phyloP scores from a whole-genome alignment of 2,797 vertebrate genomes.

The Melopsittacus undulatus region DNA sequence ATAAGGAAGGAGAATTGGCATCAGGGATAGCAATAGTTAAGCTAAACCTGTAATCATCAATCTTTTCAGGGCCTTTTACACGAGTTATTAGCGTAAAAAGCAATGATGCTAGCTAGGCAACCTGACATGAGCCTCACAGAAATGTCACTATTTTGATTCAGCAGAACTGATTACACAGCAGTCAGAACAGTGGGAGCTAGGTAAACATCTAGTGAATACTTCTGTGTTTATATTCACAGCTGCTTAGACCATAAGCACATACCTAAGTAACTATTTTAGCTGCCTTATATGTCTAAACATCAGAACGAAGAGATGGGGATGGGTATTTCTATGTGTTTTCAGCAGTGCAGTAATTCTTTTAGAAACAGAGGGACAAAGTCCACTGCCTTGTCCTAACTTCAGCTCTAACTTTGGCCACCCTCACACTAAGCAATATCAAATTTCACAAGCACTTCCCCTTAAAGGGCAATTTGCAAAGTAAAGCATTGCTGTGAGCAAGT shows the following conservation, averaged over 20 bases:
- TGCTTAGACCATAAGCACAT: neutral
- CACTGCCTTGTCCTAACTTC: neutral
- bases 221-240: neutral
- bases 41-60: neutral
- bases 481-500: neutral
- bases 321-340: neutral
- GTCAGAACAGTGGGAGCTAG: neutral
- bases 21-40: neutral
- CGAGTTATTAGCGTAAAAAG: neutral
- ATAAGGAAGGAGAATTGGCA: neutral
- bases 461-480: neutral
- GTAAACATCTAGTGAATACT: neutral
- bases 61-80: neutral
- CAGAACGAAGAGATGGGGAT: neutral
- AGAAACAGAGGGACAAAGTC: neutral
- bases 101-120: neutral
- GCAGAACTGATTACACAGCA: neutral
- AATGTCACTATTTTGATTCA: neutral
- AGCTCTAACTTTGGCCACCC: neutral
- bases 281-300: neutral
- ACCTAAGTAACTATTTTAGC: neutral
- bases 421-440: neutral
- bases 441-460: neutral
- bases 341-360: neutral
- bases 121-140: neutral